A percentile compares a stretch with the other conserved stretches of the same genome.
phyloP scores from a whole-genome alignment of 2,888 invertebrate species.

The Leptinotarsa peninsularis region DNA sequence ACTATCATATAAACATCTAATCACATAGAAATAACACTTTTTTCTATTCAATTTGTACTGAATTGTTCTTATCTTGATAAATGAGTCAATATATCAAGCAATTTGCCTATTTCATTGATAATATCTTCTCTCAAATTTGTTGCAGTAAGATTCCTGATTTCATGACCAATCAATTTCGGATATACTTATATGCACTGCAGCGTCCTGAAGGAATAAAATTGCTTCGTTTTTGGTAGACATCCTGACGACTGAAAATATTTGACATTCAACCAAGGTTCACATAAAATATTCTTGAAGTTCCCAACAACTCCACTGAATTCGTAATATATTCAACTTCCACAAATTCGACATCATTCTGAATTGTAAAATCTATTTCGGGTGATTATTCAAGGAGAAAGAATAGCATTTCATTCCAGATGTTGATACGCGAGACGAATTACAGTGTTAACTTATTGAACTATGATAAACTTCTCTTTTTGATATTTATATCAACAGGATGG shows the following conservation, averaged over 20 bases:
- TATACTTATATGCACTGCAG: background rate
- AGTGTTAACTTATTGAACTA: background rate
- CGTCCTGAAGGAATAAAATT: background rate
- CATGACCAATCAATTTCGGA: background rate
- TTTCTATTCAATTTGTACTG: no score
- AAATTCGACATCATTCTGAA: conserved; percentile 1
- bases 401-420: no score
- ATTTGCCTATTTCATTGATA: no score
- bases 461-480: background rate
- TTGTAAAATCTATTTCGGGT: background rate
- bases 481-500: no score
- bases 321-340: background rate
- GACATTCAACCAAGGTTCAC: background rate
- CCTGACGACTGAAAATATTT: background rate
- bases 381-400: background rate
- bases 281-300: conserved; percentile 1
- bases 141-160: background rate
- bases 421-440: no score
- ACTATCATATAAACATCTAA: no score
- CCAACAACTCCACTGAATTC: background rate
- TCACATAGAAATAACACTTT: no score
- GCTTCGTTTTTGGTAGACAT: background rate
- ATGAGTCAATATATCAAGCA: no score
- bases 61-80: no score
- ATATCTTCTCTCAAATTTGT: background rate